Conservation (phyloP, 2,888 invertebrate species). For the Tipula helvola region DNA sequence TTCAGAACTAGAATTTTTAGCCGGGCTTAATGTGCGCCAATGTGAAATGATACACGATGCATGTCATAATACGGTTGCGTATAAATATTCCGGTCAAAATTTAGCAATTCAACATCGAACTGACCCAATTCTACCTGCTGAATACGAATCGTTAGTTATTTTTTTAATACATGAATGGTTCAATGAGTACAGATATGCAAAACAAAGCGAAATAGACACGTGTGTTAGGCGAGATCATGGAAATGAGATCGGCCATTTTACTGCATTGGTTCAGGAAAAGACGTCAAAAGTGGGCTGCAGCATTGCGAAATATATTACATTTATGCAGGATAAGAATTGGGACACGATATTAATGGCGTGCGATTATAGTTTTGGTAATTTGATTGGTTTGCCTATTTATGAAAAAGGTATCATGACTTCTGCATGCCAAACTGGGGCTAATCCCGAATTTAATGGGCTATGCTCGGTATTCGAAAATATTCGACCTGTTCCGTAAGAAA, state of each 20-base stretch:
- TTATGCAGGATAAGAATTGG: neutral
- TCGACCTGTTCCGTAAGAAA: neutral
- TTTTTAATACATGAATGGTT: neutral
- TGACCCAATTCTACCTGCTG: neutral
- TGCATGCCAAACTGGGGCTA: neutral
- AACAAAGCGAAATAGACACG: neutral
- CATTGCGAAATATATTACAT: neutral
- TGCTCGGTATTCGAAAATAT: neutral
- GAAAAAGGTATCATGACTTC: neutral
- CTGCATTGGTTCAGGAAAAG: neutral
- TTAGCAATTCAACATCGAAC: neutral
- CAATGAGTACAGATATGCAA: neutral
- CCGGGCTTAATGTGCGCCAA: neutral
- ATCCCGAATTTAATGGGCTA: neutral
- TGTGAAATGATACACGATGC: neutral
- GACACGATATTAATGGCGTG: neutral
- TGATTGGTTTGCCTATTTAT: neutral
- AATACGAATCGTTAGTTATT: neutral
- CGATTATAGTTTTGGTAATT: neutral
- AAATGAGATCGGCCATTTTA: neutral
- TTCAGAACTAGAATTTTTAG: neutral
- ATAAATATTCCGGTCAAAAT: slow-evolving; percentile 8
- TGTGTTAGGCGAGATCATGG: neutral
- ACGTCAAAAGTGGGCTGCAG: neutral
- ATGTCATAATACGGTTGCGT: neutral